phyloP scores from a whole-genome alignment of 2,888 invertebrate species.

The Drosophila limbata region DNA sequence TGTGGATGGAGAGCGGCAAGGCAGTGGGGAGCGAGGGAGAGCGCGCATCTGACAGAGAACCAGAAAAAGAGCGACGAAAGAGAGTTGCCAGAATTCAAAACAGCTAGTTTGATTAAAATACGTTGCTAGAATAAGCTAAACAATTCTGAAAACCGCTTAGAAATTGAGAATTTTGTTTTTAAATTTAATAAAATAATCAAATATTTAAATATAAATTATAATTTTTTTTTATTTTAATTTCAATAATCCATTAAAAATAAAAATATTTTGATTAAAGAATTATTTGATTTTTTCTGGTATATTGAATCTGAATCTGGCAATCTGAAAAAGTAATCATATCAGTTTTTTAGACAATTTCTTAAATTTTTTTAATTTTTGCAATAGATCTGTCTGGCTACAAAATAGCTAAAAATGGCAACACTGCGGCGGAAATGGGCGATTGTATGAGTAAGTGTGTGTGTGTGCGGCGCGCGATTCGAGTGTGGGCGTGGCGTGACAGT shows the following conservation, averaged over 20 bases:
- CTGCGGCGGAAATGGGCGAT: slow-evolving; percentile 61
- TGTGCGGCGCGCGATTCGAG: slow-evolving; percentile 27
- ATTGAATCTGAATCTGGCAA: neutral
- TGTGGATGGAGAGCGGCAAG: slow-evolving; percentile 2
- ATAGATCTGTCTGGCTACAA: neutral
- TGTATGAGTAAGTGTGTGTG: slow-evolving; percentile 7
- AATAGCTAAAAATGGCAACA: neutral
- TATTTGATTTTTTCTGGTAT: neutral
- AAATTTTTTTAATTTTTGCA: neutral
- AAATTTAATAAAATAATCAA: no score
- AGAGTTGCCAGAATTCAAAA: neutral
- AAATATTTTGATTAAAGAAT: no score
- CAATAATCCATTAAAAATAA: no score
- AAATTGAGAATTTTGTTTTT: no score
- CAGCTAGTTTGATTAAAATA: no score
- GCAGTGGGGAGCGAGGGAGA: neutral
- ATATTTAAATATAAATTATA: no score
- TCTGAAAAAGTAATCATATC: no score
- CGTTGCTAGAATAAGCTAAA: no score
- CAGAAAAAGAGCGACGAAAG: slow-evolving; percentile 56
- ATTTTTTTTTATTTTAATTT: no score
- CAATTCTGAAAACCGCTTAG: no score
- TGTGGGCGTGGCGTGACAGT: slow-evolving; percentile 57
- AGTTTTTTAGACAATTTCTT: neutral
- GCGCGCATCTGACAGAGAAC: slow-evolving; percentile 26